Evolutionary conservation across 2,113 vertebrate genomes (phyloP), one percentile per base, ranked within the genome.

Genomic region (Loxodonta africana): DNA sequence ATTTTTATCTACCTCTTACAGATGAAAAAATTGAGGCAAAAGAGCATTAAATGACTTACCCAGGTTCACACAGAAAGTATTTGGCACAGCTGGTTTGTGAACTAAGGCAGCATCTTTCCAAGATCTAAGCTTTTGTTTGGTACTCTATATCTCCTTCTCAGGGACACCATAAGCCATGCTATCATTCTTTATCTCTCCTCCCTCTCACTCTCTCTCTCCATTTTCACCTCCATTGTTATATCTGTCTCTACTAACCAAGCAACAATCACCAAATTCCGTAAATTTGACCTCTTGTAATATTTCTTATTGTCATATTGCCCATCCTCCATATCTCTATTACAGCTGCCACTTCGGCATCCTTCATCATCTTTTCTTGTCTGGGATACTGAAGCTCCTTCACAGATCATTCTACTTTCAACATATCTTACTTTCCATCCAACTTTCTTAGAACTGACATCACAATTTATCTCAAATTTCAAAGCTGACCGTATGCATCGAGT

Each of bases 11-110:
- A 57, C 53, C 15, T 57, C 15, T 92, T 67, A 78, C 26, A 94
- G 3, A 48, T 81, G 33, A 88, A 41, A 21, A 74, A 95, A 87
- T 33, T 17, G 28, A 86, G 25, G 28, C 8, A 57, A 57, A 57
- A 14, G 14, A 67, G 9, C 26, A 86, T 33, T 71, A 62, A 86
- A 95, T 93, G 14, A 30, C 44, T 83, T 88, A 18, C 5, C 7
- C 21, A 48, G 44, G 17, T 92, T 88, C 41, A 90, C 15, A 67
- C 10, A 96, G 37, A 83, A 94, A 93, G 65, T n/a, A 93, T 8
- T 63, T 85, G 44, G 2, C 28, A 69, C 11, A 74, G 37, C 28
- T 51, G 14, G 3, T 7, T 0, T 86, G 1, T 73, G 77, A 86
- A 23, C 51, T 21, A 90, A 96, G 46, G 30, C 83, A 18, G 12